phyloP scores from a whole-genome alignment of 2,797 vertebrate genomes.

The Sebastolobus altivelis region DNA sequence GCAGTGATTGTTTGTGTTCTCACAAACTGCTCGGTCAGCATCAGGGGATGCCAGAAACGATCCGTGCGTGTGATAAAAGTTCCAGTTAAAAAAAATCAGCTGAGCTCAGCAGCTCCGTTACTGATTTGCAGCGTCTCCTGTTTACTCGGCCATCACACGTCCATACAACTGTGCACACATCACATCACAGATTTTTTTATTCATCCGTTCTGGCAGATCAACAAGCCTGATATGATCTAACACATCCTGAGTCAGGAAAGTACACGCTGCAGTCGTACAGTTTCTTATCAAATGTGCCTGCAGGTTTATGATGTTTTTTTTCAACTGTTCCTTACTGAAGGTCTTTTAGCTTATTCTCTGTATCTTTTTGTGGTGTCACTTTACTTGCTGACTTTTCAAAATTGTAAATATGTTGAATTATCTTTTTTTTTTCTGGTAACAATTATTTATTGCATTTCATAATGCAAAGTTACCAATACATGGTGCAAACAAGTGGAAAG shows the following conservation, averaged over 20 bases:
- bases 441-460: not conserved
- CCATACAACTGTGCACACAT: not conserved
- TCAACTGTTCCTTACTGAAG: not conserved
- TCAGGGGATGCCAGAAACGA: constrained; percentile 43
- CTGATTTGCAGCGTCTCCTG: constrained; percentile 65
- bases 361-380: not conserved
- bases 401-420: not conserved
- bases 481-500: not conserved
- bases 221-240: constrained; percentile 18
- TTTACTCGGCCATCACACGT: constrained; percentile 27
- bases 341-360: not conserved
- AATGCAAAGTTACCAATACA: not conserved
- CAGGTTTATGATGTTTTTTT: constrained; percentile 2
- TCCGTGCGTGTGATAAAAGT: constrained; percentile 52
- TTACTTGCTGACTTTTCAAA: not conserved
- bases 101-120: constrained; percentile 72
- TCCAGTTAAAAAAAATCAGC: constrained; percentile 54
- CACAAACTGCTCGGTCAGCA: constrained; percentile 60
- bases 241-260: constrained; percentile 59
- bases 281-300: constrained; percentile 37
- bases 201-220: constrained; percentile 49
- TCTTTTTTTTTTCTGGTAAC: not conserved
- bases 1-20: constrained; percentile 27
- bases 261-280: not conserved
- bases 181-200: constrained; percentile 25